Evolutionary conservation across 2,797 vertebrate genomes (phyloP).

Genomic region (Lepilemur septentrionalis): DNA sequence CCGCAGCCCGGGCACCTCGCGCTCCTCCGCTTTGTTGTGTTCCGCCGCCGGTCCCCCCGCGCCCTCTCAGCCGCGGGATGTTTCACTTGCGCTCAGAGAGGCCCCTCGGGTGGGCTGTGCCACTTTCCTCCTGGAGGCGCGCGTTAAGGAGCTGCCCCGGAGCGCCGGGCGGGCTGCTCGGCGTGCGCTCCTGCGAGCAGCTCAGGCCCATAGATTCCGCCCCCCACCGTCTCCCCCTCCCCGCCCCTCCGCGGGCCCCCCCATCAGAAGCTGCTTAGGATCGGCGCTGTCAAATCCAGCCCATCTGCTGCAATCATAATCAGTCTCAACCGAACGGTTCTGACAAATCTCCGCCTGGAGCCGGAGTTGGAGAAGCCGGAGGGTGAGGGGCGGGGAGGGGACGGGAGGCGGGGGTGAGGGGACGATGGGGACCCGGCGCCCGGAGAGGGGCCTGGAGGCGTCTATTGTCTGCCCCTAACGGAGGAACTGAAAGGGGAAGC

Average conservation of each 20-base stretch:
- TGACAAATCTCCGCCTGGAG: slow-evolving; percentile 86
- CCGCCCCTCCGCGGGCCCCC: slow-evolving; percentile 43
- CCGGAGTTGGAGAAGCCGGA: slow-evolving; percentile 73
- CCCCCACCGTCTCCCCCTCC: slow-evolving; percentile 50
- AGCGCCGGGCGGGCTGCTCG: slow-evolving; percentile 66
- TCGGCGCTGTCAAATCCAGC: slow-evolving; percentile 85
- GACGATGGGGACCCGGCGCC: neutral
- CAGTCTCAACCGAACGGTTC: slow-evolving; percentile 91
- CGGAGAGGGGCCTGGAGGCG: neutral
- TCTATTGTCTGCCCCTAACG: slow-evolving; percentile 88
- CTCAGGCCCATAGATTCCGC: slow-evolving; percentile 76
- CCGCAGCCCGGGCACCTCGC: slow-evolving; percentile 37
- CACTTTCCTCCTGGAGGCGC: slow-evolving; percentile 84
- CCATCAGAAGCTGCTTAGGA: slow-evolving; percentile 80
- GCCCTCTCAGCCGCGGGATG: slow-evolving; percentile 77
- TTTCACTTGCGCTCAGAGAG: slow-evolving; percentile 84
- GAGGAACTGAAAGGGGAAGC: slow-evolving; percentile 81
- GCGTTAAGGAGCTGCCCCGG: slow-evolving; percentile 73
- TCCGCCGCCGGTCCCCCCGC: slow-evolving; percentile 66
- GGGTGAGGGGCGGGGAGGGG: slow-evolving; percentile 5
- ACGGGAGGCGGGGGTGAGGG: neutral
- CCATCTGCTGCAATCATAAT: slow-evolving; percentile 93
- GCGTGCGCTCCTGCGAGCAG: slow-evolving; percentile 77
- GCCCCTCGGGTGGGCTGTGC: slow-evolving; percentile 82
- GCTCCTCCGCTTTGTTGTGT: slow-evolving; percentile 78